Evolutionary conservation across 2,797 vertebrate species (phyloP), one percentile per base, ranked within the genome.

Genomic region (Pelodytes ibericus): DNA sequence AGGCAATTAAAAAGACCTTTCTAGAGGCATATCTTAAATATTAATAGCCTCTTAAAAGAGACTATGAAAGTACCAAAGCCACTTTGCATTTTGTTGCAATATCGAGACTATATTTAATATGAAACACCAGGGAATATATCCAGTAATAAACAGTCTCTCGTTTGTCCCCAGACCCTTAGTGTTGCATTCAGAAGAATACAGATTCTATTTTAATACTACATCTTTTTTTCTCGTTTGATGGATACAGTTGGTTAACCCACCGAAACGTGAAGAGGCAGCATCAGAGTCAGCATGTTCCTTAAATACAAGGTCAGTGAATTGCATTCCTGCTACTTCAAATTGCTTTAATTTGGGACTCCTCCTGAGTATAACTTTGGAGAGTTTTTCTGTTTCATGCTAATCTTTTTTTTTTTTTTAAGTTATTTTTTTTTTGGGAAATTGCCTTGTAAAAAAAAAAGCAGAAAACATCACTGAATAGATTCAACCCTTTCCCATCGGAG

Each of bases 31-130:
- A n/a, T n/a, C n/a, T n/a, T n/a, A n/a, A n/a, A n/a, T n/a, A n/a
- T n/a, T n/a, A n/a, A n/a, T n/a, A n/a, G n/a, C n/a, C n/a, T n/a
- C n/a, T n/a, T n/a, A n/a, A n/a, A n/a, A n/a, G n/a, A n/a, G n/a
- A n/a, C n/a, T n/a, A n/a, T n/a, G n/a, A n/a, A n/a, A n/a, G n/a
- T n/a, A n/a, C n/a, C n/a, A n/a, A n/a, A n/a, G n/a, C n/a, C n/a
- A n/a, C n/a, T n/a, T n/a, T 47, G 59, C 9, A n/a, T 61, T 61
- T 13, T 29, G 22, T 16, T 44, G 13, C 33, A 5, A 36, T 24
- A 67, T 27, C 25, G 36, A 65, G 63, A 68, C 41, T 30, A n/a
- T 69, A 36, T 51, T 39, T 39, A 53, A 69, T 69, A 74, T 49
- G 49, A 63, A 26, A 62, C 24, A 18, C 65, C 7, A 8, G 29